phyloP scores from a whole-genome alignment of 2,888 invertebrate species.

The Drosophila rellima region DNA sequence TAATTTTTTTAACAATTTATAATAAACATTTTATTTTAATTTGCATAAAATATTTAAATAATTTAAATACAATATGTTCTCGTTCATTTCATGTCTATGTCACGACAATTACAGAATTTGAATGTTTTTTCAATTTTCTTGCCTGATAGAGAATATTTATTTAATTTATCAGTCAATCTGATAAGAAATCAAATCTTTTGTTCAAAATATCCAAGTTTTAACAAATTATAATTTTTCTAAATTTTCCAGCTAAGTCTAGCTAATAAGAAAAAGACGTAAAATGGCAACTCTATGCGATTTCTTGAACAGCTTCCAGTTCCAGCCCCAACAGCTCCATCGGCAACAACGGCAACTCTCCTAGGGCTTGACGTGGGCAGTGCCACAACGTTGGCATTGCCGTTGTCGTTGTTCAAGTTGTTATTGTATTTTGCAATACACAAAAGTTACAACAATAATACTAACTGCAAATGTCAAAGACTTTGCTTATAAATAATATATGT shows the following conservation, averaged over 20 bases:
- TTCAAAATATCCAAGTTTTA: too few relatives aligned
- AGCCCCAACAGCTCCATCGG: background rate
- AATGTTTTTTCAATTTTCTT: too few relatives aligned
- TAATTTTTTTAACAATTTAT: too few relatives aligned
- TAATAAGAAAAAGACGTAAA: background rate
- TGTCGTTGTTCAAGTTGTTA: constrained; percentile 23
- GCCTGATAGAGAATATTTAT: too few relatives aligned
- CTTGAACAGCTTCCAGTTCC: constrained; percentile 16
- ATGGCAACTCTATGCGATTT: constrained; percentile 6
- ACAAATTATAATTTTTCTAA: too few relatives aligned
- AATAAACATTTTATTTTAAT: too few relatives aligned
- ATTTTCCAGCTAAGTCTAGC: background rate
- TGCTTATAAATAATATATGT: constrained; percentile 23
- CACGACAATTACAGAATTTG: too few relatives aligned
- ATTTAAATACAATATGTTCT: too few relatives aligned
- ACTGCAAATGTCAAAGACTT: constrained; percentile 37
- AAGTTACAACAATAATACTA: constrained; percentile 4
- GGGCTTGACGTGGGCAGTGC: constrained; percentile 71
- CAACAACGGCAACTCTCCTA: constrained; percentile 38
- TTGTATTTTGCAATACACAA: constrained; percentile 21
- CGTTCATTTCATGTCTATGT: too few relatives aligned
- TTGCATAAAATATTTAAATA: too few relatives aligned
- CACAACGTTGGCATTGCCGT: constrained; percentile 35
- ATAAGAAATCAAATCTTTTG: too few relatives aligned
- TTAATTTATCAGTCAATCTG: too few relatives aligned